Conservation (phyloP, 2,113 vertebrate genomes). For the Cettia cetti region DNA sequence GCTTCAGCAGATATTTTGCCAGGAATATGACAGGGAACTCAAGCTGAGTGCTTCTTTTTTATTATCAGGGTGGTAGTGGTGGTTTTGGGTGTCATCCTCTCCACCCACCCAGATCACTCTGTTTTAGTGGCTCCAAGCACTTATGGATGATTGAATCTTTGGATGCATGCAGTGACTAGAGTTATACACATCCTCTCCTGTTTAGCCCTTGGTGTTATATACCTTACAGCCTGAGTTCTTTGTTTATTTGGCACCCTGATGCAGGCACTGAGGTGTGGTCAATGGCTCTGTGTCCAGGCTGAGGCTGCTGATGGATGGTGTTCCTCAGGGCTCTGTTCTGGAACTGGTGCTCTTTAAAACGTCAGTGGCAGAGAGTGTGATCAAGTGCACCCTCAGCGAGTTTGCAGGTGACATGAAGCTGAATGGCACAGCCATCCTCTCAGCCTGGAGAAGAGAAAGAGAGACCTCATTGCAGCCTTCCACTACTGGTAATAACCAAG, state of each 20-base stretch:
- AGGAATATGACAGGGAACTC: background rate
- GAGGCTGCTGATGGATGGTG: background rate
- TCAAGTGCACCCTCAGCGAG: background rate
- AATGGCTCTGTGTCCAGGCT: background rate
- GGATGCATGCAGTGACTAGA: background rate
- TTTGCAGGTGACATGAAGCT: background rate
- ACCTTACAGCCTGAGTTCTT: background rate
- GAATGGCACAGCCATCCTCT: background rate
- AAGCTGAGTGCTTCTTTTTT: background rate
- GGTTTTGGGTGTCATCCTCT: background rate
- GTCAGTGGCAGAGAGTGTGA: background rate
- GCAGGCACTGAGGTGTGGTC: background rate
- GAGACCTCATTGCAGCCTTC: background rate
- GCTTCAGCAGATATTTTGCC: conserved; percentile 13
- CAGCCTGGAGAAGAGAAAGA: background rate
- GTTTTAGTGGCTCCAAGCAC: background rate
- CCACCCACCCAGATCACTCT: background rate
- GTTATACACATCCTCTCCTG: background rate
- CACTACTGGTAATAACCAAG: background rate
- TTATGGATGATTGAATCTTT: background rate
- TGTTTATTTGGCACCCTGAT: background rate
- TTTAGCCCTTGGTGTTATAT: background rate
- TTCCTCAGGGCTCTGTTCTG: background rate
- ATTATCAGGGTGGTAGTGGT: background rate
- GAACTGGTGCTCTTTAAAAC: background rate